Conservation (phyloP, 2,113 vertebrate genomes). For the Chaenocephalus aceratus region DNA sequence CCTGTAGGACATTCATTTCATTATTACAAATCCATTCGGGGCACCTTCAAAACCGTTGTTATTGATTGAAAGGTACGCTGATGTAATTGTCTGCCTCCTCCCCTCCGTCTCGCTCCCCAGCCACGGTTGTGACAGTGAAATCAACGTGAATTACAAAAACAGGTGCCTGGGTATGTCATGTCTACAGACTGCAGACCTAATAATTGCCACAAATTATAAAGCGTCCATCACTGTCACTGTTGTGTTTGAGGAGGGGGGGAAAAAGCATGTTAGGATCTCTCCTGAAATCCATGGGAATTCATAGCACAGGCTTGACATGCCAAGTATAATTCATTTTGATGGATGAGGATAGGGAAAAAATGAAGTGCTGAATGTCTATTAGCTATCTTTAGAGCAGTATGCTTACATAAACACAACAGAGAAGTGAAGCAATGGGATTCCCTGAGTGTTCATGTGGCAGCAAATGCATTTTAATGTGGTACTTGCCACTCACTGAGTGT, state of each 20-base stretch:
- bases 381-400: constrained; percentile 77
- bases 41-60: constrained; percentile 35
- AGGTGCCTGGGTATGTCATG: constrained; percentile 71
- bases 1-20: constrained; percentile 38
- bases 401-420: constrained; percentile 73
- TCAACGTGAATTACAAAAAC: constrained; percentile 77
- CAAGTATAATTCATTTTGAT: constrained; percentile 84
- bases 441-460: constrained; percentile 62
- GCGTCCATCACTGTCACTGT: constrained; percentile 78
- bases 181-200: constrained; percentile 73
- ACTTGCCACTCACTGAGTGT: constrained; percentile 50
- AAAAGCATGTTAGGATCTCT: constrained; percentile 62
- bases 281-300: constrained; percentile 79
- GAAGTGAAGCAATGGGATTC: constrained; percentile 61
- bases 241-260: constrained; percentile 43
- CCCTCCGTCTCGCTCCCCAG: constrained; percentile 33
- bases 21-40: constrained; percentile 60
- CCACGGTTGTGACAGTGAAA: constrained; percentile 68
- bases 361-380: constrained; percentile 77
- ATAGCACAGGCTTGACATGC: constrained; percentile 63
- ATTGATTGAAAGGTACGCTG: constrained; percentile 55
- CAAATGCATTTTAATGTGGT: constrained; percentile 64
- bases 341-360: constrained; percentile 76
- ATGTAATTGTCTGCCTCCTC: constrained; percentile 65
- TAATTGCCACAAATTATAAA: constrained; percentile 82